These are phyloP conservation scores for Neodiprion lecontei DNA, from an alignment of 1,140 invertebrate species.

Conservation along the genomic window DNA sequence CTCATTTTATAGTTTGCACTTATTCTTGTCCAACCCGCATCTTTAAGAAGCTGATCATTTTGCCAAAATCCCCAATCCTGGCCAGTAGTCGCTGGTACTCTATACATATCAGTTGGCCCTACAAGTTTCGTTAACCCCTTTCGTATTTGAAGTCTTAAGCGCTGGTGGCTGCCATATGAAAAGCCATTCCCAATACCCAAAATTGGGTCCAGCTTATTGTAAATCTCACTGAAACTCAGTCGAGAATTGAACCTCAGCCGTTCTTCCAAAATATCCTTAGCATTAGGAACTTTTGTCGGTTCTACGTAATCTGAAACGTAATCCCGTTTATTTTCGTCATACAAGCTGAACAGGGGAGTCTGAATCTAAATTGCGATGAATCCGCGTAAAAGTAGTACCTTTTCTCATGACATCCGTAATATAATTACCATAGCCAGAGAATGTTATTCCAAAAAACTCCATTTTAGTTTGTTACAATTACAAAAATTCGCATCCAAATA, in stretches of 20 bases:
- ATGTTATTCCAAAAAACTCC: conserved; percentile 23
- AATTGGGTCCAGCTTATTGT: conserved; percentile 20
- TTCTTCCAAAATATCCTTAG: conserved; percentile 21
- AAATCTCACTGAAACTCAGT: conserved; percentile 19
- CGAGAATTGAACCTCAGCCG: conserved; percentile 4
- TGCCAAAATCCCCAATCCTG: conserved; percentile 24
- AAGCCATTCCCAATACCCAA: conserved; percentile 18
- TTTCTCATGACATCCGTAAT: conserved; percentile 10
- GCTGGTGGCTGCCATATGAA: conserved; percentile 21
- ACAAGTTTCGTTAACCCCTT: conserved; percentile 24
- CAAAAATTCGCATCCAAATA: too few relatives aligned
- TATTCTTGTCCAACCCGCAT: conserved; percentile 13
- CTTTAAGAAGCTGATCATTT: conserved; percentile 15
- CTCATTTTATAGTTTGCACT: neutral
- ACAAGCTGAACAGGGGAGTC: too few relatives aligned
- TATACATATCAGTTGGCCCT: conserved; percentile 24
- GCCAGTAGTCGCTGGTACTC: neutral
- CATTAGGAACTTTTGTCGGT: conserved; percentile 9
- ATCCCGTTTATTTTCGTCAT: too few relatives aligned
- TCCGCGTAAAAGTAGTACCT: conserved; percentile 12
- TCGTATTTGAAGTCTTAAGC: conserved; percentile 17
- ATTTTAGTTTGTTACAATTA: neutral
- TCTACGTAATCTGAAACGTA: conserved; percentile 18
- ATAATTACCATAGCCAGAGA: conserved; percentile 20
- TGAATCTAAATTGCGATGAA: too few relatives aligned